phyloP scores from a whole-genome alignment of 1,140 invertebrate genomes.

The Apocrypta bakeri region DNA sequence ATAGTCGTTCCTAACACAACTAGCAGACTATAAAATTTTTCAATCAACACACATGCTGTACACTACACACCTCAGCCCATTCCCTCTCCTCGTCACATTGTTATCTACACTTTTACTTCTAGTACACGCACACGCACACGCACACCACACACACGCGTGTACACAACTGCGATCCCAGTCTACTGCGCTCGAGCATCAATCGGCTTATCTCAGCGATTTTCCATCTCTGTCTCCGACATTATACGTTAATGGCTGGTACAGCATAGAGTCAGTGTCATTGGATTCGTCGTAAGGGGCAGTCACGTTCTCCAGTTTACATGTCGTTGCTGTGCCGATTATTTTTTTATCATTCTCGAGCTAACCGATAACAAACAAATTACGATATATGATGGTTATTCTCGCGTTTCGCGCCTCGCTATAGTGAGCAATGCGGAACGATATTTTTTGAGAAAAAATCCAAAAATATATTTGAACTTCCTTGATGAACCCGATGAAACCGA shows the following conservation, averaged over 20 bases:
- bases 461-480: too few species aligned
- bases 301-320: background rate
- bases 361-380: too few species aligned
- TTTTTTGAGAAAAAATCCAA: too few species aligned
- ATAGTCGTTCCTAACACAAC: background rate
- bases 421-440: too few species aligned
- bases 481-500: too few species aligned
- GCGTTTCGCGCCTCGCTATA: too few species aligned
- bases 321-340: background rate
- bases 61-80: background rate
- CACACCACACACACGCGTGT: background rate
- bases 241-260: conserved; percentile 5
- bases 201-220: conserved; percentile 29
- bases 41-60: background rate
- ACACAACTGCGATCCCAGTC: background rate
- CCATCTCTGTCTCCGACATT: conserved; percentile 13
- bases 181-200: background rate
- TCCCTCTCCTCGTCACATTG: background rate
- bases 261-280: conserved; percentile 34
- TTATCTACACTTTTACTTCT: conserved; percentile 5
- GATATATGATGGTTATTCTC: too few species aligned
- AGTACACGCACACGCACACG: background rate
- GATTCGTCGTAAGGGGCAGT: background rate
- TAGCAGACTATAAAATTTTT: background rate
- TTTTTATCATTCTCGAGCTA: too few species aligned